Evolutionary conservation across 2,888 invertebrate genomes (phyloP), one percentile per base, ranked within the genome.

Genomic region (Scotopteryx bipunctaria): DNA sequence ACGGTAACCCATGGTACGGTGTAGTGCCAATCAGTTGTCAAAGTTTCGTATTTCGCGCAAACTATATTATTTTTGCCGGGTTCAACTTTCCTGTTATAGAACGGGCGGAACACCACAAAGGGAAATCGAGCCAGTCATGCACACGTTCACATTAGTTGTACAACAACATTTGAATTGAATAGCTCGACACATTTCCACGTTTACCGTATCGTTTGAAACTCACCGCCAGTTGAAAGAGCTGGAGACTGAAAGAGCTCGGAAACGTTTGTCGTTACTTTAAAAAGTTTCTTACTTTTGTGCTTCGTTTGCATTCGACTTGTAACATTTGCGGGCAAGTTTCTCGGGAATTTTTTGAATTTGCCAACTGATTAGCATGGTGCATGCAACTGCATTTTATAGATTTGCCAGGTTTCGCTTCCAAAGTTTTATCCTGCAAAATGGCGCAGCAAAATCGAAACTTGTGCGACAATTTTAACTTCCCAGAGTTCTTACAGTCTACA

Each of bases 331-430:
- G 38, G 23, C 31, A 33, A 42, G 23, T 49, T 36, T 23, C 17
- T 32, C 29, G 8, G 8, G 14, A 50, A 42, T 46, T 54, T 50
- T 48, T 52, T 32, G 6, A 55, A 52, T 35, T 55, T 43, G 9
- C 37, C 23, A 25, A 38, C 44, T 43, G 27, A 49, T 57, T 56
- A 55, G 25, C 47, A 57, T 53, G 33, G 43, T 27, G 40, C 54
- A 36, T 53, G 56, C 52, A 23, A 60, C 16, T 46, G 52, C 55
- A 48, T 50, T 55, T 56, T 44, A 31, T 36, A 44, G 15, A 37
- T 48, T 55, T 36, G 41, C 47, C 32, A 36, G 27, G 9, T 15
- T 8, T 8, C 25, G 19, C 36, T 36, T 41, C 4, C 0, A 31
- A 46, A 23, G 17, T 47, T 47, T 41, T 17, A 36, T 15, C 23